Evolutionary conservation across 2,888 invertebrate species (phyloP), one percentile per base, ranked within the genome.

Genomic region (Acrobasis suavella): DNA sequence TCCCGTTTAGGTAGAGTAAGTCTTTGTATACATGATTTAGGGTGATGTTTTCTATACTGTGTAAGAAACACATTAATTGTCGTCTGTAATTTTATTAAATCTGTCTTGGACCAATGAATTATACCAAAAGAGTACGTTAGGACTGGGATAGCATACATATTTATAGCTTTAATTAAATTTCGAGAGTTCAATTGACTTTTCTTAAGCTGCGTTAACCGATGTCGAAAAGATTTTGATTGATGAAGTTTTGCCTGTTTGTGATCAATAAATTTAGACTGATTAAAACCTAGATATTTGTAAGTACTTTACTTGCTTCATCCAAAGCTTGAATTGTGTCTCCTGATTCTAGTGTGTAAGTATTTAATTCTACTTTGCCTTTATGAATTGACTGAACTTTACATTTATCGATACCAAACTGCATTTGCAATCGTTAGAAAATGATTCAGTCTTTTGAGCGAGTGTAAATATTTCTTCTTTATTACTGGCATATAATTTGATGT

Each of bases 31-130:
- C 60, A 60, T 1, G 52, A n/a, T n/a, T n/a, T n/a, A n/a, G n/a
- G n/a, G n/a, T n/a, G n/a, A n/a, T n/a, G n/a, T n/a, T n/a, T n/a
- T 8, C 58, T 49, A 59, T 59, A 15, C 50, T 9, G 8, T 8
- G 58, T 62, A 12, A 64, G 38, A 16, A 63, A 14, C 46, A 39
- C 37, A 10, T 58, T 60, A 9, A 66, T 56, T 54, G 51, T 64
- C 9, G 39, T 49, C 54, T 17, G 51, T 49, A 61, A 62, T 39
- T 61, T 22, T 54, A 16, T 9, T 2, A 54, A 37, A 5, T 54
- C 54, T 6, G 7, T 9, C 12, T 50, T 16, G 22, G 50, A 17
- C 17, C 17, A 50, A 9, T 50, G 16, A 10, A 50, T 50, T 10
- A 50, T 50, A 38, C 42, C 50, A 59, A 62, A 37, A 60, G 50